Base-by-base conservation (phyloP, 2,888 invertebrate genomes). In the Buathra laborator region DNA sequence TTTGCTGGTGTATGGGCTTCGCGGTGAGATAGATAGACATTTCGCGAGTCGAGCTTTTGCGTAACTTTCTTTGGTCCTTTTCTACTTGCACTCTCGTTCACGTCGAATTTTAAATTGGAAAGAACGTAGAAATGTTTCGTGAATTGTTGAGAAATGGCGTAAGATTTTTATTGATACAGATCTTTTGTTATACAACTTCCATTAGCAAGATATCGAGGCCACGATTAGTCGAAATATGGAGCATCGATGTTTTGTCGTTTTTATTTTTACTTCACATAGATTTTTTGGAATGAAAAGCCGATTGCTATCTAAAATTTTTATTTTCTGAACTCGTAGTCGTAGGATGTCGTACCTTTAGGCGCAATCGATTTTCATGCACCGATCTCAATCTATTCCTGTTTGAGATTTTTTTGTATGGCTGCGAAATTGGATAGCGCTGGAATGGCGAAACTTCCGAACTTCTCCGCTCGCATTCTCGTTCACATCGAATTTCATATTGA, bases 11-110 rank as follows among this genome's bases (percentile, higher is more conserved):
- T 2, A 16, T 16, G 67, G 9, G 12, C 10, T 59, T 9, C 9
- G 16, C 16, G 12, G 68, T 59, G 19, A 53, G 19, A 68, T n/a
- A 19, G 53, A 66, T 37, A 56, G 53, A 80, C 66, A 64, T 79
- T 70, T 48, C 64, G 44, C 68, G 44, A 10, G 51, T 62, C 37
- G 62, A 62, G 70, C 46, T 70, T 48, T 43, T 6, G 29, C 37
- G 29, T 68, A 75, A 81, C 59, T 76, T 70, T 32, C 37, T n/a
- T 9, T 0, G 16, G 16, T 9, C 37, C n/a, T 64, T 48, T 44
- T 16, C 10, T 5, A 12, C 62, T 67, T 9, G 16, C 62, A 29
- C 43, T 44, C 51, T 24, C 37, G 44, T 29, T 51, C 44, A 3
- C 56, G 14, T 44, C n/a, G 71, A 71, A 44, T 79, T 71, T 64